Evolutionary conservation across 2,888 invertebrate genomes (phyloP).

Genomic region (Myopa testacea): DNA sequence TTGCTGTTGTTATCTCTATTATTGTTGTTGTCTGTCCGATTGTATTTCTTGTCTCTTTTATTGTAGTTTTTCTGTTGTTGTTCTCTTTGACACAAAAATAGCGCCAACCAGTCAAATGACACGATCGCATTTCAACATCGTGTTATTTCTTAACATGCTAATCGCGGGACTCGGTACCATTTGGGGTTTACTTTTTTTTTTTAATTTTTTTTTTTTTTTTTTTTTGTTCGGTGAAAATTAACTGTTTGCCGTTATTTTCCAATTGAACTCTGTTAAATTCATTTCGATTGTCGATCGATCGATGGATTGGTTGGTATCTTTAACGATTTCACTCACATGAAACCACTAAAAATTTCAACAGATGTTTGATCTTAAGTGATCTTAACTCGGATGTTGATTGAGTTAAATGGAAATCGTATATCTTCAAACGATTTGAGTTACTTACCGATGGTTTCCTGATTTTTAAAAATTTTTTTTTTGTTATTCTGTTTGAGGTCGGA

Average conservation of each 20-base stretch:
- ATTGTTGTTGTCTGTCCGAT: conserved; percentile 28
- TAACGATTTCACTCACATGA: background rate
- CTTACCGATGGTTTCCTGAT: too few relatives aligned
- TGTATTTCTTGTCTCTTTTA: background rate
- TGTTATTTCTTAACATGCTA: conserved; percentile 1
- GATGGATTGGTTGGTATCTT: background rate
- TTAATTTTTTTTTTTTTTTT: too few relatives aligned
- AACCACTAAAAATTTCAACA: background rate
- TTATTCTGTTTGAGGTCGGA: too few relatives aligned
- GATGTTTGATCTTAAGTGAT: background rate
- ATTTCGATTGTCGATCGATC: too few relatives aligned
- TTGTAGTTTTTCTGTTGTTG: conserved; percentile 1
- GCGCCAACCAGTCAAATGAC: conserved; percentile 41
- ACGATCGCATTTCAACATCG: conserved; percentile 32
- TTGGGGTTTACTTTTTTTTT: background rate
- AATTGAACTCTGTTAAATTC: too few relatives aligned
- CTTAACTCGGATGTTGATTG: background rate
- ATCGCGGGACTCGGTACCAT: background rate
- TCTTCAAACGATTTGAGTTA: too few relatives aligned
- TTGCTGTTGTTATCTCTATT: conserved; percentile 1
- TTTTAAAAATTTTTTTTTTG: too few relatives aligned
- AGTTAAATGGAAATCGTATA: background rate
- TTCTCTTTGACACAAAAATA: background rate
- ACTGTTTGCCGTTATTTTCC: too few relatives aligned
- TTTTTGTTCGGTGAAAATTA: too few relatives aligned